Conservation (phyloP, 2,113 vertebrate species). For the Strix uralensis region DNA sequence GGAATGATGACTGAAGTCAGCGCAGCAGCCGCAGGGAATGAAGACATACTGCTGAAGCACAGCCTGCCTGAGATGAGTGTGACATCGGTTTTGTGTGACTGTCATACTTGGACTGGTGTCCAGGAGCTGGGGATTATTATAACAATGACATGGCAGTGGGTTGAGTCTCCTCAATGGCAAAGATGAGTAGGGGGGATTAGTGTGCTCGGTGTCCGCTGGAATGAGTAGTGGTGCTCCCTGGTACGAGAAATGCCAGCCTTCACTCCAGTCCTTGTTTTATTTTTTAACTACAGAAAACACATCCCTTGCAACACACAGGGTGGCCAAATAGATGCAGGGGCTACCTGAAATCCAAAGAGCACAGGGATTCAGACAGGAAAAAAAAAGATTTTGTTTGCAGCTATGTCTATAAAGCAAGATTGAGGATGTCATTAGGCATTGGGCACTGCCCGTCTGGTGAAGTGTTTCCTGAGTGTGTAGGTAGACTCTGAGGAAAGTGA, state of each 20-base stretch:
- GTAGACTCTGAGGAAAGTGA: conserved; percentile 26
- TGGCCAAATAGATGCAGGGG: neutral
- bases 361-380: neutral
- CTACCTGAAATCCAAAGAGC: neutral
- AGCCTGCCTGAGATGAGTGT: neutral
- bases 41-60: neutral
- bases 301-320: neutral
- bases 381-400: neutral
- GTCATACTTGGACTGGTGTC: conserved; percentile 6
- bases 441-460: neutral
- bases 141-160: neutral
- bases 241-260: neutral
- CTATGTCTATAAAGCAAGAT: neutral
- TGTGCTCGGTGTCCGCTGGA: neutral
- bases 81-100: neutral
- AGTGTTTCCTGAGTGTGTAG: conserved; percentile 20
- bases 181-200: neutral
- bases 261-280: neutral
- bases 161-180: neutral
- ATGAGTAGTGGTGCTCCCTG: neutral
- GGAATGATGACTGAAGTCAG: neutral
- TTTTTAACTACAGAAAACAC: neutral
- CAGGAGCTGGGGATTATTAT: neutral
- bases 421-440: conserved; percentile 25
- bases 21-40: neutral